Percentiles rank a stretch among this genome's conserved stretches.
phyloP scores from a whole-genome alignment of 1,140 invertebrate genomes.

The Pachyrhynchus sulphureomaculatus region DNA sequence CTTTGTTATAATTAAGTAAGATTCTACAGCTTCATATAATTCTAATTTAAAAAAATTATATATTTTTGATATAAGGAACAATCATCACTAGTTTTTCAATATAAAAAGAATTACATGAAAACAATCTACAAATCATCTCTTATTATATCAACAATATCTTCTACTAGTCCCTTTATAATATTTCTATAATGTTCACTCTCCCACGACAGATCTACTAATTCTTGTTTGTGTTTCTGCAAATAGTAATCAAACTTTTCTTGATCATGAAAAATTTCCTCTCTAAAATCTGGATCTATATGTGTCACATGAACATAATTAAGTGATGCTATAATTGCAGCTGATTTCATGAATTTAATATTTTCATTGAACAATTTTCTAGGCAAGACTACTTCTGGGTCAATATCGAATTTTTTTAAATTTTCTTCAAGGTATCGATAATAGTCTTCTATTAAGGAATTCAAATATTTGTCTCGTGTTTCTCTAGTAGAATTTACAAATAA shows the following conservation, averaged over 20 bases:
- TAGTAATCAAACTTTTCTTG: constrained; percentile 7
- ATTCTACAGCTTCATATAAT: too few relatives aligned
- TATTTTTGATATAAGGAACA: too few relatives aligned
- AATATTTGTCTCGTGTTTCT: not conserved
- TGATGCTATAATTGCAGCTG: not conserved
- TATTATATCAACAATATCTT: too few relatives aligned
- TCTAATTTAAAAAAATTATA: too few relatives aligned
- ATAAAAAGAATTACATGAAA: too few relatives aligned
- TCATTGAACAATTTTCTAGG: not conserved
- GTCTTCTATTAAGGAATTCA: not conserved
- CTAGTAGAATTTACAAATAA: not conserved
- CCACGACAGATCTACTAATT: constrained; percentile 1
- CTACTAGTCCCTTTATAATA: too few relatives aligned
- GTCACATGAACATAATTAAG: not conserved
- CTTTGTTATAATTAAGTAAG: too few relatives aligned
- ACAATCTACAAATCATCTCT: too few relatives aligned
- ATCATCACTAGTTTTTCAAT: too few relatives aligned
- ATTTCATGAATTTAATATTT: not conserved
- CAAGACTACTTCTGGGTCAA: constrained; percentile 2
- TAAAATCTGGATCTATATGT: constrained; percentile 8
- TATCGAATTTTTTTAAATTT: not conserved
- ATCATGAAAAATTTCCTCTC: constrained; percentile 1
- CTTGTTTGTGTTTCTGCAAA: not conserved
- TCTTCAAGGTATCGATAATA: not conserved
- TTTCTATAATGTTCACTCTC: not conserved